Evolutionary conservation across 2,797 vertebrate genomes (phyloP).

Genomic region (Lates japonicus): DNA sequence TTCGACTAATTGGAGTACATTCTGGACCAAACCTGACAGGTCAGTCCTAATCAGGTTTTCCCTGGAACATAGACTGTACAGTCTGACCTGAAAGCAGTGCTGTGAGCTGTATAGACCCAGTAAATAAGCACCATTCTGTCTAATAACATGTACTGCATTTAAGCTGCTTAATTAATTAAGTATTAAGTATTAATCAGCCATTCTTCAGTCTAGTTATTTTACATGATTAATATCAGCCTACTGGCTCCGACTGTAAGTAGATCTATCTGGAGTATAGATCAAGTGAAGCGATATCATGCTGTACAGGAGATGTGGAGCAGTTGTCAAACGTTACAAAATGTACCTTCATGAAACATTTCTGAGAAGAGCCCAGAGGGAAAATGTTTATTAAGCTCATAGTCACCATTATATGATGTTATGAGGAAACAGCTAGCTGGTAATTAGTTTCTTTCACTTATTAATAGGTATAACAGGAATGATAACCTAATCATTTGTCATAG

Average conservation of each 20-base stretch:
- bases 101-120: neutral
- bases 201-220: neutral
- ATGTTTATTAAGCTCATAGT: neutral
- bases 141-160: slow-evolving; percentile 7
- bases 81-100: neutral
- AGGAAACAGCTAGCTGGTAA: neutral
- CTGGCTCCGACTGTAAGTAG: slow-evolving; percentile 5
- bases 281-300: neutral
- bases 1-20: slow-evolving; percentile 13
- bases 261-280: neutral
- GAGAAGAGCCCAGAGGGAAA: neutral
- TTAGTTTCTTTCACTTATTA: slow-evolving; percentile 1
- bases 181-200: neutral
- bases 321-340: neutral
- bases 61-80: slow-evolving; percentile 6
- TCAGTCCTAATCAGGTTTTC: slow-evolving; percentile 28
- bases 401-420: neutral
- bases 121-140: neutral
- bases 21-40: slow-evolving; percentile 19
- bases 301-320: neutral
- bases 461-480: neutral
- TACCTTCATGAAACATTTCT: neutral
- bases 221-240: neutral
- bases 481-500: neutral
- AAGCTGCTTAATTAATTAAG: slow-evolving; percentile 1